Evolutionary conservation across 2,888 invertebrate species (phyloP), one percentile per base, ranked within the genome.

Genomic region (Fabriciana adippe): DNA sequence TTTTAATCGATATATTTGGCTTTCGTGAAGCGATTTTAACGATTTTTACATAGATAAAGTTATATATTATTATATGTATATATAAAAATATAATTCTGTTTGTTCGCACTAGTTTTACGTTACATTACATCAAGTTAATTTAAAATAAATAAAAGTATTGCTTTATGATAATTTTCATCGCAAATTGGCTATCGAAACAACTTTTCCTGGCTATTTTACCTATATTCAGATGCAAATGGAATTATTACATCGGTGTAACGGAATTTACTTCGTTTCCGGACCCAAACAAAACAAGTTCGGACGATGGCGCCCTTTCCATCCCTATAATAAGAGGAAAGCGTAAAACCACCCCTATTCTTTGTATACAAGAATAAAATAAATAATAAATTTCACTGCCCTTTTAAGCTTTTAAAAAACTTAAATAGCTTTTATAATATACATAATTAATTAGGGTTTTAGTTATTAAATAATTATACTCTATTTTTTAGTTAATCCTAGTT

Each of bases 231-330:
- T 51, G 51, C 56, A 50, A 66, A 66, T 66, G 26, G 59, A 59
- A 59, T 59, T 66, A 66, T 65, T 54, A 18, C 56, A 16, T 51
- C 26, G n/a, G 21, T 18, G 50, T 54, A 61, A 26, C 41, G 50
- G 51, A 64, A 60, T 64, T 64, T 55, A 59, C 54, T 68, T 59
- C 26, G 54, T 64, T 59, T 68, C 68, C 60, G 64, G 59, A 60
- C 55, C 60, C 50, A 50, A 67, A 50, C 47, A 47, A 56, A 64
- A 50, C 53, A 47, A 47, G 54, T 57, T 59, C 31, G 31, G 51
- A 1, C 53, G 54, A 54, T 66, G 54, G 31, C 48, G 60, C n/a
- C 60, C 60, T 31, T 48, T 54, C 45, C 66, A 54, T 66, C 60
- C 60, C 54, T 48, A 55, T 60, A 60, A 60, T 60, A 48, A 18